Base-by-base conservation (phyloP, 92 coral and sea anemone species). In the Epizoanthus illoricatus region DNA sequence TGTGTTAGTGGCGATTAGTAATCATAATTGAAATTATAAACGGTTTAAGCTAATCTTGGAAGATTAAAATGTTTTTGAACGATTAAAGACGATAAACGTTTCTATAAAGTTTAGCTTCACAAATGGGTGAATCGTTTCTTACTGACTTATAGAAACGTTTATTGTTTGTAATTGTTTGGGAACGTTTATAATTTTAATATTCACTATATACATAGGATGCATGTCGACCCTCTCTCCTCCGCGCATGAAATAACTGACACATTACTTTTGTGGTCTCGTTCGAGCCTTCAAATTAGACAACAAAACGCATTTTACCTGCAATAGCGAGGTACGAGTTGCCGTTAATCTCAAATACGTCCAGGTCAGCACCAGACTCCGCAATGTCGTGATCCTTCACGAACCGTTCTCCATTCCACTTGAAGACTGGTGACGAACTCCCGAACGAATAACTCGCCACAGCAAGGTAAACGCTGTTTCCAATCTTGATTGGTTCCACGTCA, bases 371-470 rank as follows among this genome's bases (percentile, higher is more conserved):
- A 10, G 91, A 90, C 19, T 92, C 93, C 11, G 90, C 64, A 47
- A 95, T 93, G 11, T 84, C 91, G 83, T 95, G 98, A 69, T 88
- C 83, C 75, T 88, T 84, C 10, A 87, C 91, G 68, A 95, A 95
- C 60, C 88, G 75, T 17, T 74, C 84, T 10, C 96, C 96, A 67
- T 93, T 81, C 98, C 98, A 95, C 84, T 91, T 95, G 85, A 88
- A 95, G 68, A 95, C 80, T 15, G 89, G 91, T 0, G 94, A 92
- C 13, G 90, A 85, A 42, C 89, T 91, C 4, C 94, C 96, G 19
- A 82, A 76, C 5, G 17, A 24, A 42, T 86, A 93, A 54, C 87
- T 94, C 5, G 98, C 96, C 28, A 90, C 94, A 4, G 91, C 98
- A 5, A 95, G 84, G 40, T 87, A 90, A 60, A 90, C 76, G 19